These are phyloP conservation scores for Porites evermanni DNA, from an alignment of 92 coral and sea anemone genomes.

Conservation along the genomic window DNA sequence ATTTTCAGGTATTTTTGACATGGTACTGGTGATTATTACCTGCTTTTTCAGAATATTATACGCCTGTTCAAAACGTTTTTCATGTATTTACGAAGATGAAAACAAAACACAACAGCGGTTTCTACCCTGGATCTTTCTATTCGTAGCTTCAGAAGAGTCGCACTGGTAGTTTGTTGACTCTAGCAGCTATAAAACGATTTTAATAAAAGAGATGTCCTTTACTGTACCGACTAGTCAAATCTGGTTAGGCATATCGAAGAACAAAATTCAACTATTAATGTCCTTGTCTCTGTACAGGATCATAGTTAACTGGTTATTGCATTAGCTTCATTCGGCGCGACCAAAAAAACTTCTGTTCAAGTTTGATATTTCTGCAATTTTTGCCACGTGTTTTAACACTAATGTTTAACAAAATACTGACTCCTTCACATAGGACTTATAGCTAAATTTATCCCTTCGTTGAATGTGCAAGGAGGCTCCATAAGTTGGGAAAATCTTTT, in stretches of 20 bases:
- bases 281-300: not conserved
- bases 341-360: not conserved
- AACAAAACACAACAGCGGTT: not conserved
- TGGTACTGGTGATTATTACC: too few relatives aligned
- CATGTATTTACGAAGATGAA: not conserved
- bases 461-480: too few relatives aligned
- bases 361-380: conserved; percentile 18
- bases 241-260: not conserved
- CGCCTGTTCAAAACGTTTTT: not conserved
- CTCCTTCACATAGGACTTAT: conserved; percentile 9
- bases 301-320: not conserved
- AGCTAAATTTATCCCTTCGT: not conserved
- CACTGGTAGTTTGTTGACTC: conserved; percentile 47
- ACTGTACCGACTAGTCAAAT: not conserved
- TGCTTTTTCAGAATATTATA: not conserved
- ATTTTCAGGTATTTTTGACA: too few relatives aligned
- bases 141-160: conserved; percentile 20
- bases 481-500: not conserved
- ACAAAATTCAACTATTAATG: not conserved
- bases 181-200: conserved; percentile 27
- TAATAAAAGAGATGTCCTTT: conserved; percentile 2
- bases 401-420: not conserved
- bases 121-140: conserved; percentile 7
- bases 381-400: conserved; percentile 40
- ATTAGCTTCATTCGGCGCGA: not conserved